Evolutionary conservation across 2,888 invertebrate genomes (phyloP), one percentile per base, ranked within the genome.

Genomic region (Mythimna ferrago): DNA sequence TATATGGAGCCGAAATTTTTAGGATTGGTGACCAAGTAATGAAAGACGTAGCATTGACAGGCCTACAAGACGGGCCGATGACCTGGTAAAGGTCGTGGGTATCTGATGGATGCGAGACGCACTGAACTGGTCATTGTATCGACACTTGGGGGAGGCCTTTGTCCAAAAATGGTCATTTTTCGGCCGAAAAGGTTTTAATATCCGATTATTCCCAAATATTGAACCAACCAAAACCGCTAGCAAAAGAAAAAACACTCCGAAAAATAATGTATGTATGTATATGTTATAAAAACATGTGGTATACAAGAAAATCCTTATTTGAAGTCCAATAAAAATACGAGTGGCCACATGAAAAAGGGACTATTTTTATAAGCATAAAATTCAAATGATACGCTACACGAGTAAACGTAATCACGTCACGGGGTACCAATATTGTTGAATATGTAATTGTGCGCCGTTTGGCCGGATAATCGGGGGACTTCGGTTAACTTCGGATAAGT

Each of bases 381-480:
- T 71, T 73, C 80, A 81, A 76, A 83, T 71, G 76, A 75, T 74
- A 84, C 63, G 71, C 44, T 73, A 73, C 73, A 76, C 78, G 78
- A 71, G 67, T 70, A 73, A 73, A 76, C 73, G 76, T 81, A 84
- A 85, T 81, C 73, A 74, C 78, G 70, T 80, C 83, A 81, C 81
- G 84, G 71, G 68, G 48, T 69, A 68, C 80, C 81, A 83, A 84
- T 86, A 86, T 81, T 78, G 80, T 86, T 84, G 67, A 71, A 82
- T 80, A 80, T 85, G 80, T 85, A 85, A 85, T 85, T 85, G 85
- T 75, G 68, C 54, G 65, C 54, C 72, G 73, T 84, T 83, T 76
- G 64, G 63, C 11, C 54, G 70, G 76, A 78, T 83, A 84, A 84
- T 84, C 73, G 80, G 35, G 51, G 66, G 74, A 63, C 68, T 66